phyloP scores from a whole-genome alignment of 1,140 invertebrate genomes.

The Drosophila oshimai region DNA sequence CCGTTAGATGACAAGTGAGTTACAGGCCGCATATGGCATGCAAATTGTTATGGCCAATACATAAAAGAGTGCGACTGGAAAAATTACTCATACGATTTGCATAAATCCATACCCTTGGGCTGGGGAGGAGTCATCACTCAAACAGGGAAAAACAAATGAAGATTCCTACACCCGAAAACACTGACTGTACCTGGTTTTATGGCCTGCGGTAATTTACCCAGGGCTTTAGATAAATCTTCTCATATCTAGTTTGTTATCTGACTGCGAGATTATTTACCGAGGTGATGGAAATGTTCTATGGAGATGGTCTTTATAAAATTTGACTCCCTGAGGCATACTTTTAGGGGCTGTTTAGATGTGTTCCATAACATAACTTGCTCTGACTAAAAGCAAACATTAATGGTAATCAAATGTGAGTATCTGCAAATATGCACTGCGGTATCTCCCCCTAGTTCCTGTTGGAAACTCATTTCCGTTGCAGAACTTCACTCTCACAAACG shows the following conservation, averaged over 20 bases:
- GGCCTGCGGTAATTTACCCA: constrained; percentile 16
- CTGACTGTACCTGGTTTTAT: constrained; percentile 8
- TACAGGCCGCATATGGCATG: constrained; percentile 33
- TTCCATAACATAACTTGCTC: background rate
- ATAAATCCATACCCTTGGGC: constrained; percentile 25
- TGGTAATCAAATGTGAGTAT: constrained; percentile 1
- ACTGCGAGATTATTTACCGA: background rate
- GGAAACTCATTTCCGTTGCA: constrained; percentile 29
- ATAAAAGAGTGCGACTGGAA: constrained; percentile 14
- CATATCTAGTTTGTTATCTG: constrained; percentile 24
- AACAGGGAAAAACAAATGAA: background rate
- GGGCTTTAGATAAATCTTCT: background rate
- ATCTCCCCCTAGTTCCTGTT: constrained; percentile 39
- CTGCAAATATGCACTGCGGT: constrained; percentile 3
- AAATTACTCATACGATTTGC: constrained; percentile 48
- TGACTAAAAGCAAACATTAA: background rate
- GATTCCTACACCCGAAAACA: background rate
- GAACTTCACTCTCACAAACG: background rate
- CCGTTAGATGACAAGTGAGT: constrained; percentile 39
- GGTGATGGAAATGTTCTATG: background rate
- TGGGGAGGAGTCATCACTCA: constrained; percentile 11
- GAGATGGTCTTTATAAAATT: background rate
- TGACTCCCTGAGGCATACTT: background rate
- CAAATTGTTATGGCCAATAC: constrained; percentile 51
- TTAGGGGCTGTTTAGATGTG: background rate